Conservation (phyloP, 1,140 invertebrate genomes). For the Zaprionus capensis region DNA sequence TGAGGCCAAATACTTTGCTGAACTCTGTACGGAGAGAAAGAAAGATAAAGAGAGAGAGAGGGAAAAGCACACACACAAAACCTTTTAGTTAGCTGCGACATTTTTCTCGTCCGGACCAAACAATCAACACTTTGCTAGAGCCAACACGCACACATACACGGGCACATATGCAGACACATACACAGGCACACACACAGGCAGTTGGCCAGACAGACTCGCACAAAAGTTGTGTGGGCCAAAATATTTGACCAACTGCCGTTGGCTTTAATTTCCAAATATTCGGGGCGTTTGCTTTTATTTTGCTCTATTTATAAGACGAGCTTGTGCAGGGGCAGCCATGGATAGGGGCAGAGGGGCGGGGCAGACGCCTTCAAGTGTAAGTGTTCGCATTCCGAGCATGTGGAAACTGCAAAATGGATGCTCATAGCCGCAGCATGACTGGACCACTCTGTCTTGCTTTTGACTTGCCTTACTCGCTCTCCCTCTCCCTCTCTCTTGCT, state of each 20-base stretch:
- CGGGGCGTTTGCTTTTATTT: slow-evolving; percentile 59
- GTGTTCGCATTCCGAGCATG: slow-evolving; percentile 79
- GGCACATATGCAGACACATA: neutral
- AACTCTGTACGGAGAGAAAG: slow-evolving; percentile 7
- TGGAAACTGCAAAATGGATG: slow-evolving; percentile 77
- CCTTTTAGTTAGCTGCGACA: slow-evolving; percentile 45
- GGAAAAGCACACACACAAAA: slow-evolving; percentile 1
- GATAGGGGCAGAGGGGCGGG: neutral
- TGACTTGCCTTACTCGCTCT: slow-evolving; percentile 5
- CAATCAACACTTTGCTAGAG: slow-evolving; percentile 65
- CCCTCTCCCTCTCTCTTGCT: neutral
- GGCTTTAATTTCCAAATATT: slow-evolving; percentile 77
- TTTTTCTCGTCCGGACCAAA: slow-evolving; percentile 64
- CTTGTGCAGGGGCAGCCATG: neutral
- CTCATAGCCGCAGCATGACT: slow-evolving; percentile 37
- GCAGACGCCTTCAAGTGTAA: slow-evolving; percentile 68
- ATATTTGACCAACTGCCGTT: slow-evolving; percentile 74
- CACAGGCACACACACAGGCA: neutral
- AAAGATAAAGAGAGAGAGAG: neutral
- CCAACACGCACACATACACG: neutral
- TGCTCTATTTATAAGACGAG: slow-evolving; percentile 68
- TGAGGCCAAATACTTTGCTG: slow-evolving; percentile 38
- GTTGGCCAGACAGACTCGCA: slow-evolving; percentile 4
- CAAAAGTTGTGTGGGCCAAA: slow-evolving; percentile 53
- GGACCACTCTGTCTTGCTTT: slow-evolving; percentile 14